A percentile compares a stretch with the other conserved stretches of the same genome.
Conservation (phyloP, 2,797 vertebrate genomes). For the Gadopsis marmoratus region DNA sequence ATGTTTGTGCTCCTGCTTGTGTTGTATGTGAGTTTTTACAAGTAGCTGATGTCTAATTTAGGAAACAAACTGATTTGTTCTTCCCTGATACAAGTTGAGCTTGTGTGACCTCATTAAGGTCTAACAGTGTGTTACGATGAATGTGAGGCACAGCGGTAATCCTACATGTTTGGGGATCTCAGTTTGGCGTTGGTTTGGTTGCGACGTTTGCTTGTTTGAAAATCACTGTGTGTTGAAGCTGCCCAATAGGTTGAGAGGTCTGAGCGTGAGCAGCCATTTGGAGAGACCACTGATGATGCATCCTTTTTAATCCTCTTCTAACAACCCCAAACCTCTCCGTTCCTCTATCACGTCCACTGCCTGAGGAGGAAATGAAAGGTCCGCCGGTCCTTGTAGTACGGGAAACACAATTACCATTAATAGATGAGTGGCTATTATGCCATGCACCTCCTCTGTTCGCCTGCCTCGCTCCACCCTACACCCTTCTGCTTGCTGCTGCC, state of each 20-base stretch:
- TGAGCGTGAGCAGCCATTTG: constrained; percentile 65
- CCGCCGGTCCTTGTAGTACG: constrained; percentile 73
- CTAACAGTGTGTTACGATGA: background rate
- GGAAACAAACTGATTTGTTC: background rate
- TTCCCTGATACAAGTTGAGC: background rate
- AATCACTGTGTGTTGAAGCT: constrained; percentile 17
- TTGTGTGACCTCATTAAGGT: background rate
- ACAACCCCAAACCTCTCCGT: constrained; percentile 65
- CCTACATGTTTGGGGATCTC: constrained; percentile 13
- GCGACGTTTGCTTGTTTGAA: constrained; percentile 38
- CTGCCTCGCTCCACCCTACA: constrained; percentile 54
- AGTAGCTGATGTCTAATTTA: background rate
- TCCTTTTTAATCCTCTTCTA: constrained; percentile 77
- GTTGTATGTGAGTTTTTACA: constrained; percentile 1
- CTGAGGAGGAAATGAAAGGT: constrained; percentile 77
- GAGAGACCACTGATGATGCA: constrained; percentile 64
- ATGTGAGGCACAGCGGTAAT: constrained; percentile 7
- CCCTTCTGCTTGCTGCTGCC: constrained; percentile 49
- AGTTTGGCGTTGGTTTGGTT: constrained; percentile 10
- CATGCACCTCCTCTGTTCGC: constrained; percentile 63
- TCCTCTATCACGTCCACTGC: constrained; percentile 67
- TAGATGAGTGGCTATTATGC: constrained; percentile 79
- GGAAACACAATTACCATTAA: constrained; percentile 82
- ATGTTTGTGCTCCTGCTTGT: background rate
- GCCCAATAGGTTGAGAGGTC: constrained; percentile 44